These are phyloP conservation scores for Macrosiphum euphorbiae DNA, from an alignment of 2,888 invertebrate genomes.

Conservation along the genomic window DNA sequence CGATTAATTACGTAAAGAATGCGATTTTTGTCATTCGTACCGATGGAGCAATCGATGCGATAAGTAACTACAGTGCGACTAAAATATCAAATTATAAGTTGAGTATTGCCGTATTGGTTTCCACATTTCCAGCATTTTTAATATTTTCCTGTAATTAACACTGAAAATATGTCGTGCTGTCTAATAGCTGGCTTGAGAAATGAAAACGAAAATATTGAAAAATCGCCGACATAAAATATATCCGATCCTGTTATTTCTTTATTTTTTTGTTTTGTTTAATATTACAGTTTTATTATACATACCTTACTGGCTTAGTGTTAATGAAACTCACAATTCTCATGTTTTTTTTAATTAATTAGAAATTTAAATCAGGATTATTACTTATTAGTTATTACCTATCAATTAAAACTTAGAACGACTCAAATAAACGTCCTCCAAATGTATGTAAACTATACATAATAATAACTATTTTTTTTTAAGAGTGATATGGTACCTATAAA, in stretches of 20 bases:
- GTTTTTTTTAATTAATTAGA: too few species aligned
- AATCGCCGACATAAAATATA: not conserved
- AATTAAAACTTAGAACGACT: not conserved
- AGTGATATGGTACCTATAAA: not conserved
- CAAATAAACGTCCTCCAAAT: not conserved
- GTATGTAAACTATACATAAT: not conserved
- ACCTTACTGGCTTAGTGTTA: not conserved
- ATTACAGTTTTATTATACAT: not conserved
- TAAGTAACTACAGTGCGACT: not conserved
- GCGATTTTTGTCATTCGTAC: not conserved
- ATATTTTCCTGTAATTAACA: not conserved
- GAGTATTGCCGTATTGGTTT: too few species aligned
- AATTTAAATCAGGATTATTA: not conserved
- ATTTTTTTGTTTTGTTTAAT: not conserved
- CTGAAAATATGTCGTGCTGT: not conserved
- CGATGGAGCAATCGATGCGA: not conserved
- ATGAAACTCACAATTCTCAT: not conserved
- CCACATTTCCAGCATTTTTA: not conserved
- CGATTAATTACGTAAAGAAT: not conserved
- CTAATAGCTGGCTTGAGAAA: too few species aligned
- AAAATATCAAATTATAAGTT: not conserved
- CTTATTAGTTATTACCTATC: not conserved
- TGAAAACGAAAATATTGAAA: too few species aligned
- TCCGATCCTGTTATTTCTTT: not conserved
- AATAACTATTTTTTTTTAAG: not conserved